Evolutionary conservation across 2,797 vertebrate species (phyloP), one percentile per base, ranked within the genome.

Genomic region (Darevskia nairensis): DNA sequence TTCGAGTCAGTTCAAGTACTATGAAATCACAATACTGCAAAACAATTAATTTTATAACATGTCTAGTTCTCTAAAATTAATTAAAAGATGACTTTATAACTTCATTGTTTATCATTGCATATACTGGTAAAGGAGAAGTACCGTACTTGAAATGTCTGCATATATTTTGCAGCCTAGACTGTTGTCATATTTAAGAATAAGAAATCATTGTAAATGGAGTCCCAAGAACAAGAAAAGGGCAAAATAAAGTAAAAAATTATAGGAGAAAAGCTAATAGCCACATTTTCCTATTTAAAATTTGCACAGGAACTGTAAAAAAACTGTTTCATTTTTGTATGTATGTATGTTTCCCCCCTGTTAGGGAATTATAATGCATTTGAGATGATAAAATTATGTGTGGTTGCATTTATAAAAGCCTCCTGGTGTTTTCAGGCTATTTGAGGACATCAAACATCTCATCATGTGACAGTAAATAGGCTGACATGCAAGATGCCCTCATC

Each of bases 361-460:
- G 86, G 80, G 50, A 66, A 69, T 82, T 23, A 69, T 69, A 75
- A 61, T 46, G 61, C 80, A 80, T 84, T 27, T 90, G 86, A 82
- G 82, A 80, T 17, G 44, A 79, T 17, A 35, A 92, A 93, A 91
- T 84, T 86, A 64, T 78, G 35, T 84, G 74, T 79, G 91, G 25
- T 84, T 92, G 74, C 82, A 32, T 90, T 87, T 93, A 78, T 91
- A 69, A 92, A 78, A 89, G 82, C 86, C 78, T 89, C 1, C 0
- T 79, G 66, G 84, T 78, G 90, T 1, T 87, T 89, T 88, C 46
- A 89, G 88, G 89, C 92, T 93, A 93, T 91, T 41, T 0, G 1
- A 95, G 92, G 93, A 90, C 78, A 94, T 27, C 77, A 91, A 91
- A 85, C 1, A 90, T 72, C 25, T 90, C 80, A 85, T 50, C 64